phyloP scores from a whole-genome alignment of 2,113 vertebrate genomes.

The Tretioscincus oriximinensis region DNA sequence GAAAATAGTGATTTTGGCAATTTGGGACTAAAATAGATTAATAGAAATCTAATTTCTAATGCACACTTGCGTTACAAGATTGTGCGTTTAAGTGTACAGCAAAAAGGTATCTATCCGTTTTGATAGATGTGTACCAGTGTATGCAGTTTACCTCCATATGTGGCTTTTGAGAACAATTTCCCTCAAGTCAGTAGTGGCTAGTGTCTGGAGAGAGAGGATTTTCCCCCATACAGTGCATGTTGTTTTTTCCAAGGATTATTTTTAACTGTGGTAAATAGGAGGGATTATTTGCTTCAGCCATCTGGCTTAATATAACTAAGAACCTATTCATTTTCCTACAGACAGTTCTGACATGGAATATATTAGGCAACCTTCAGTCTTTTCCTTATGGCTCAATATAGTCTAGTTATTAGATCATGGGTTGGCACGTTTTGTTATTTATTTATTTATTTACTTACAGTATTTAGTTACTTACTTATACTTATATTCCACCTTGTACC shows the following conservation, averaged over 20 bases:
- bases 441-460: no score
- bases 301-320: constrained; percentile 1
- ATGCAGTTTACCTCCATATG: neutral
- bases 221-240: neutral
- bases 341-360: neutral
- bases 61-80: neutral
- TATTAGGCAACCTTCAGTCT: neutral
- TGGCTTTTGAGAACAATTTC: neutral
- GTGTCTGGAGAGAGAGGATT: neutral
- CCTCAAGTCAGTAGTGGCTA: neutral
- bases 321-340: neutral
- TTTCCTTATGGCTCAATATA: neutral
- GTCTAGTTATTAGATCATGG: neutral
- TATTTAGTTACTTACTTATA: no score
- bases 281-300: constrained; percentile 3
- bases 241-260: neutral
- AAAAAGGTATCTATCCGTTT: neutral
- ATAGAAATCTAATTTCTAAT: neutral
- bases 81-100: neutral
- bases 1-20: no score
- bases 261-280: neutral
- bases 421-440: no score
- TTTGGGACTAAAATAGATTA: no score
- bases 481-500: no score
- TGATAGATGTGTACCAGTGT: neutral